Base-by-base conservation (phyloP, 2,888 invertebrate genomes). In the Agonopterix subpropinquella region DNA sequence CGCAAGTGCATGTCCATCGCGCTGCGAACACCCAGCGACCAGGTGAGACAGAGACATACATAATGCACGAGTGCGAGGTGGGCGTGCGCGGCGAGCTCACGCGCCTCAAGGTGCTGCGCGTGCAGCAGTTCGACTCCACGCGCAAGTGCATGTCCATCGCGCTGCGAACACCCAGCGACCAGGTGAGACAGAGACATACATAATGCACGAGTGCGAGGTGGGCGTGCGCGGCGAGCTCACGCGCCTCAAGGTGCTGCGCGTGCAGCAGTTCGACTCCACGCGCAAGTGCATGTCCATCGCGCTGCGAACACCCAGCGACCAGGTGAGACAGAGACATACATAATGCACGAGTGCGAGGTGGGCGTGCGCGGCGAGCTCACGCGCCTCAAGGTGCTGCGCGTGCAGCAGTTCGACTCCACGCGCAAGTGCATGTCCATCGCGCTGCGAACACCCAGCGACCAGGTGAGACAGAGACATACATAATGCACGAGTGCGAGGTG, bases 1-100 rank as follows among this genome's bases (percentile, higher is more conserved):
- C 90, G 99, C 55, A 98, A 98, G 80, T 93, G 98, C 72, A 99
- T 99, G 99, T 98, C 98, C n/a, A 92, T 99, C 42, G 93, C 98
- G 36, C 89, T 98, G 4, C 90, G 92, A 51, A 92, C 93, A 73
- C 92, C 92, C 0, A 66, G 55, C 1, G 84, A 82, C 53, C 86
- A 86, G 80, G 42, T 42, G 42, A 11, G 42, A 42, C n/a, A 1
- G 28, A 28, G 28, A 28, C 28, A 7, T 28, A 28, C 28, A 28
- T 28, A n/a, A n/a, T n/a, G n/a, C n/a, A 93, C 53, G 92, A 91
- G 57, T 94, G 96, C 44, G 91, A 93, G 54, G 90, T 98, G 18
- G 92, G 92, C 65, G 82, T 93, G 60, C 94, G 93, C 52, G 92
- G 91, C 8, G 92, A 93, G 65, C 64, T 82, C 18, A 52, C 69